phyloP scores from a whole-genome alignment of 2,888 invertebrate species.

The Tuta absoluta region DNA sequence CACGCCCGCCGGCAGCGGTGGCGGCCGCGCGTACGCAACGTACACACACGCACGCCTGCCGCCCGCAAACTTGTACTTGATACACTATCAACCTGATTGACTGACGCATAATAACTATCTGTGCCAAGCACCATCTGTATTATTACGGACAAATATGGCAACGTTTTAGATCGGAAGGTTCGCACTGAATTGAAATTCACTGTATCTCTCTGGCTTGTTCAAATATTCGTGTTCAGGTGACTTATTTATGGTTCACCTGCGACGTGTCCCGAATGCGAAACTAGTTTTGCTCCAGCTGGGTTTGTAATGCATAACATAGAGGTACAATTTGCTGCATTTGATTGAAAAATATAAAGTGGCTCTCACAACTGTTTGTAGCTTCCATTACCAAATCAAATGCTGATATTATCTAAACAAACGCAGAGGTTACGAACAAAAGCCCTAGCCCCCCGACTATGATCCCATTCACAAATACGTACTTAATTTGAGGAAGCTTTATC shows the following conservation, averaged over 20 bases:
- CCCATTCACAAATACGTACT: constrained; percentile 1
- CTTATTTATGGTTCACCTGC: background rate
- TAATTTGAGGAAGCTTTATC: background rate
- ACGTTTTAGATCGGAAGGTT: background rate
- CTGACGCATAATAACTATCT: background rate
- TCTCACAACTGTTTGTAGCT: background rate
- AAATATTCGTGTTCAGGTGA: constrained; percentile 3
- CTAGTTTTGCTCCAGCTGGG: background rate
- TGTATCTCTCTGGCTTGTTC: background rate
- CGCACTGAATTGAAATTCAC: background rate
- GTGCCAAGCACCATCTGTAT: background rate
- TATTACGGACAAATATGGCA: background rate
- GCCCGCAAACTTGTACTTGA: background rate
- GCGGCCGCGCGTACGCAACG: background rate
- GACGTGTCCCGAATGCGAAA: background rate
- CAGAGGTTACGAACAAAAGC: background rate
- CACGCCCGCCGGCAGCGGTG: no score
- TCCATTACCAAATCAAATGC: background rate
- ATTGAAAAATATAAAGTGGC: background rate
- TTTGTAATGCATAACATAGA: background rate
- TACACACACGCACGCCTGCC: background rate
- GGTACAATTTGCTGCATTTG: background rate
- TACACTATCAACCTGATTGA: background rate
- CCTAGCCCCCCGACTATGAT: background rate
- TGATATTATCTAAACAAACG: background rate